Conservation (phyloP, 2,888 invertebrate genomes). For the Papilio demoleus region DNA sequence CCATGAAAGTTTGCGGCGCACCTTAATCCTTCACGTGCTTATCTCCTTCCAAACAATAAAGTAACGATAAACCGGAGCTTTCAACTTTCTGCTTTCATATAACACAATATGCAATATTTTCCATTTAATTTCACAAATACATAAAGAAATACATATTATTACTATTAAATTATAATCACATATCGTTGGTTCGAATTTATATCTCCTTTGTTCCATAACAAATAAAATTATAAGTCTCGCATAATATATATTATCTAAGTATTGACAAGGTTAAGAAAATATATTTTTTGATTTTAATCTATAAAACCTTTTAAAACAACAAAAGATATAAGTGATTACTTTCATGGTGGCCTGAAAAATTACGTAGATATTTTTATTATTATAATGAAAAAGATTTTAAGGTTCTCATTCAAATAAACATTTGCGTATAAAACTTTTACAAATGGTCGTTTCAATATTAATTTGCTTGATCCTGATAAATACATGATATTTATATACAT, state of each 20-base stretch:
- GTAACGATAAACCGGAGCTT: slow-evolving; percentile 51
- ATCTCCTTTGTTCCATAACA: too few relatives aligned
- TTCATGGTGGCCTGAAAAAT: slow-evolving; percentile 27
- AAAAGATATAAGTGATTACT: slow-evolving; percentile 30
- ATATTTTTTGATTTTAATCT: slow-evolving; percentile 14
- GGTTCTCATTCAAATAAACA: slow-evolving; percentile 22
- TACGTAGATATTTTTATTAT: slow-evolving; percentile 32
- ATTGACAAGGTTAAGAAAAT: neutral
- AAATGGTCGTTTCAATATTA: neutral
- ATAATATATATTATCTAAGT: too few relatives aligned
- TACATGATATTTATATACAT: too few relatives aligned
- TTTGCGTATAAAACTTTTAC: neutral
- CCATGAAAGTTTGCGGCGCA: slow-evolving; percentile 69
- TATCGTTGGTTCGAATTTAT: too few relatives aligned
- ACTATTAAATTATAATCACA: too few relatives aligned
- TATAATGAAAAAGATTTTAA: slow-evolving; percentile 30
- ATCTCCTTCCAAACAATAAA: slow-evolving; percentile 72
- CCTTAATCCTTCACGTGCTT: slow-evolving; percentile 79
- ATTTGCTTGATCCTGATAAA: too few relatives aligned
- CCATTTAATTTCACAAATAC: neutral
- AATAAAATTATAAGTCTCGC: too few relatives aligned
- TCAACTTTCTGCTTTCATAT: slow-evolving; percentile 36
- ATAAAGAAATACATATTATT: neutral
- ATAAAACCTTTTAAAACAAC: slow-evolving; percentile 22
- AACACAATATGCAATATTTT: slow-evolving; percentile 20